Base-by-base conservation (phyloP, 2,797 vertebrate genomes). In the Lacerta agilis region DNA sequence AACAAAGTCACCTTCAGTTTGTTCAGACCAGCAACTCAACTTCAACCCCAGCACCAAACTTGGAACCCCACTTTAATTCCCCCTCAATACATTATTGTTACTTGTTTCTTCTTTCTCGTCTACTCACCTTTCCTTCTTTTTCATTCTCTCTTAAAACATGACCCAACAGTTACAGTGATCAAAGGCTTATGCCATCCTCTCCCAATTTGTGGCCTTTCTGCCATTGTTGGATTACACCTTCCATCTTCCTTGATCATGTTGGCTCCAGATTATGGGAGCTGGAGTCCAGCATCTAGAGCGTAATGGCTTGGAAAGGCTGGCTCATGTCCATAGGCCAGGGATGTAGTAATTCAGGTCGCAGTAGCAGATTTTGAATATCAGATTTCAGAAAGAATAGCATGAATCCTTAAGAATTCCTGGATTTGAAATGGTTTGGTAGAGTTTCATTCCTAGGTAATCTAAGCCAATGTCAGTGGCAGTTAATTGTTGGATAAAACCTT, bases 371-470 rank as follows among this genome's bases (percentile, higher is more conserved):
- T 90, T 91, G 86, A 33, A 61, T 41, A 82, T 72, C 73, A 82
- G 45, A 41, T 87, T 89, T 90, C 71, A 90, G 58, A 20, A 94
- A 18, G 25, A 90, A 89, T 78, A 92, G 69, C 20, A 83, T 23
- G 6, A 66, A 29, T 72, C n/a, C 38, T 29, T 58, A 49, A 79
- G 69, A 78, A 72, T 87, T 85, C 88, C 79, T 88, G 20, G 83
- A 36, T 87, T 23, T 0, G 0, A 18, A 23, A 69, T 71, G 91
- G 71, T 18, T 67, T 85, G 61, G 38, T 92, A 20, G 38, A 41
- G 55, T 71, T 27, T 87, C 90, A 55, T 77, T 91, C 73, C 20
- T 87, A 18, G 75, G 45, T 86, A 87, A 80, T 80, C 88, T 86
- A 93, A 87, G 79, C 81, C 27, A 23, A 38, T 86, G 87, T 78